These are phyloP conservation scores for Idaea dimidiata DNA, from an alignment of 2,888 invertebrate species.

Conservation along the genomic window DNA sequence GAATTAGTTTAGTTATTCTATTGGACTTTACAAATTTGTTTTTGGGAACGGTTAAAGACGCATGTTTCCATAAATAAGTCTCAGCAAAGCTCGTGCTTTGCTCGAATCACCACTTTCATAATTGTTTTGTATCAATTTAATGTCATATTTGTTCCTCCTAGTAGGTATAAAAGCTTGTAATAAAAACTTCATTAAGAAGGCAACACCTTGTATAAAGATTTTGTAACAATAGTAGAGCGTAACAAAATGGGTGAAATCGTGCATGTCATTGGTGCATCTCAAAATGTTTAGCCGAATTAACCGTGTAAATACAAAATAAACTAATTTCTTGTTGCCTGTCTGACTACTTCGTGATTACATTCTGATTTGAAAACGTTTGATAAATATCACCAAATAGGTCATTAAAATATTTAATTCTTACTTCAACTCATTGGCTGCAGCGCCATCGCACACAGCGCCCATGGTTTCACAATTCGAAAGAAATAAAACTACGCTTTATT, in stretches of 20 bases:
- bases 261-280: constrained; percentile 64
- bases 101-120: too few species aligned
- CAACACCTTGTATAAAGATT: constrained; percentile 39
- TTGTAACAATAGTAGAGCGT: constrained; percentile 44
- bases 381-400: neutral
- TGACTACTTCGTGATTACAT: neutral
- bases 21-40: too few species aligned
- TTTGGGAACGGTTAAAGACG: too few species aligned
- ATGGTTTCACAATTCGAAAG: neutral
- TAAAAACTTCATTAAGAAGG: neutral
- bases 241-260: constrained; percentile 54
- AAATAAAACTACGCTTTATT: too few species aligned
- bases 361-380: neutral
- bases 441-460: too few species aligned
- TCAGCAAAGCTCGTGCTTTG: too few species aligned
- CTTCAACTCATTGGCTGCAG: too few species aligned
- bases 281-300: constrained; percentile 68
- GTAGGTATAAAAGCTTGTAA: neutral
- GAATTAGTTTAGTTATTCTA: too few species aligned
- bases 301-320: constrained; percentile 59
- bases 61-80: too few species aligned
- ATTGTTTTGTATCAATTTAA: too few species aligned
- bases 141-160: too few species aligned
- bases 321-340: constrained; percentile 10
- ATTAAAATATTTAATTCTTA: too few species aligned